Evolutionary conservation across 2,888 invertebrate genomes (phyloP).

Genomic region (Ischnura elegans): DNA sequence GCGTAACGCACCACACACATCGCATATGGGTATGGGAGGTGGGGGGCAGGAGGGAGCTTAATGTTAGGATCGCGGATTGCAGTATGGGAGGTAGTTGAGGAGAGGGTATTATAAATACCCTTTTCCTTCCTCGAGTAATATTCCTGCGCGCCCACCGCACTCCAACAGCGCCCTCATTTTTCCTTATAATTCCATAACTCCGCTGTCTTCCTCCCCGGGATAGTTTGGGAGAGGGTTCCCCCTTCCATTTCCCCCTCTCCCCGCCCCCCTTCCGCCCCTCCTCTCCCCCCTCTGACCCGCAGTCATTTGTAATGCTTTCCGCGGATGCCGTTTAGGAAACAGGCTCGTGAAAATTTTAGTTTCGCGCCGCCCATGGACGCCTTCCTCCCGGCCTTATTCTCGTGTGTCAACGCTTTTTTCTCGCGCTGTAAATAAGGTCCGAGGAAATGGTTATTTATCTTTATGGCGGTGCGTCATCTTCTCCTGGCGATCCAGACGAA

Average conservation of each 20-base stretch:
- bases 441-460: slow-evolving; percentile 48
- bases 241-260: not conserved
- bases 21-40: no score
- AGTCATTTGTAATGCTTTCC: slow-evolving; percentile 51
- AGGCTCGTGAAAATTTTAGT: slow-evolving; percentile 58
- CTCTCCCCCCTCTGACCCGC: slow-evolving; percentile 31
- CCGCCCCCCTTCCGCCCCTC: not conserved
- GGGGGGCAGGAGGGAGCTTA: not conserved
- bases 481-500: not conserved
- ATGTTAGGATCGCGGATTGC: not conserved
- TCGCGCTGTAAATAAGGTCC: slow-evolving; percentile 28
- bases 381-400: not conserved
- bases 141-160: not conserved
- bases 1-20: no score
- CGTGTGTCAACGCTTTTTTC: slow-evolving; percentile 36
- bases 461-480: slow-evolving; percentile 22
- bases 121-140: slow-evolving; percentile 22
- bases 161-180: slow-evolving; percentile 40
- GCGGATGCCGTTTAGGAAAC: slow-evolving; percentile 63
- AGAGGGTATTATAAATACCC: slow-evolving; percentile 46
- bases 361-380: not conserved
- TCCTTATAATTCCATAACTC: slow-evolving; percentile 57
- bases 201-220: not conserved
- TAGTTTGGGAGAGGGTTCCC: not conserved
- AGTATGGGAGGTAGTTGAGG: not conserved